Base-by-base conservation (phyloP, 2,113 vertebrate species). In the Columba livia region DNA sequence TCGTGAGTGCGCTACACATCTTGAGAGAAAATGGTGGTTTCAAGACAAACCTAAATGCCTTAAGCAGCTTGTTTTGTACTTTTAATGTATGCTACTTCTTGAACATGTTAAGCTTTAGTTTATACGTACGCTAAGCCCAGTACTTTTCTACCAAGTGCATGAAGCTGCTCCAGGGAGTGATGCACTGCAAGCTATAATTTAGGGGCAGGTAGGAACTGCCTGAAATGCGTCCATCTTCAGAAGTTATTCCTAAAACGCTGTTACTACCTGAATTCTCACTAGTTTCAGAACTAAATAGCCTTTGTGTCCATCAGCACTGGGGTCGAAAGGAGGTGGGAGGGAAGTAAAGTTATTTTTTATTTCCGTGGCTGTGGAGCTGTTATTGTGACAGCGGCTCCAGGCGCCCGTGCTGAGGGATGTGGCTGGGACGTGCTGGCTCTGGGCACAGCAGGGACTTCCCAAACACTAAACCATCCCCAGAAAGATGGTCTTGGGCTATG, bases 111-210 rank as follows among this genome's bases (percentile, higher is more conserved):
- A 11, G 67, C 93, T 94, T 91, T 51, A 58, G 15, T 93, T 88
- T 88, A 54, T 34, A 82, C 5, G 3, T 71, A 78, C 61, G 87
- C n/a, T 95, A 85, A 89, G 74, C 74, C 62, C 44, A 57, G 50
- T 69, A 47, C 71, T 89, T 82, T 87, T 61, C 44, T 94, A 65
- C 56, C 28, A 57, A 81, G 28, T 6, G n/a, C 40, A 69, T 51
- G 87, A 69, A 51, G 57, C 64, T 51, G 51, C 79, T 75, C 25
- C 5, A 1, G 66, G 50, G 61, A 89, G 54, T 51, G 77, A 86
- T n/a, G 83, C 56, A 34, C 83, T 80, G 44, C 67, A 93, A 70
- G 92, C 83, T 96, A 36, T 93, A 93, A 95, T 93, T 88, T 80
- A 86, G 47, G 56, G 57, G 38, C 67, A 86, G 67, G 72, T 88